Evolutionary conservation across 2,888 invertebrate species (phyloP).

Genomic region (Philopedon plagiatum): DNA sequence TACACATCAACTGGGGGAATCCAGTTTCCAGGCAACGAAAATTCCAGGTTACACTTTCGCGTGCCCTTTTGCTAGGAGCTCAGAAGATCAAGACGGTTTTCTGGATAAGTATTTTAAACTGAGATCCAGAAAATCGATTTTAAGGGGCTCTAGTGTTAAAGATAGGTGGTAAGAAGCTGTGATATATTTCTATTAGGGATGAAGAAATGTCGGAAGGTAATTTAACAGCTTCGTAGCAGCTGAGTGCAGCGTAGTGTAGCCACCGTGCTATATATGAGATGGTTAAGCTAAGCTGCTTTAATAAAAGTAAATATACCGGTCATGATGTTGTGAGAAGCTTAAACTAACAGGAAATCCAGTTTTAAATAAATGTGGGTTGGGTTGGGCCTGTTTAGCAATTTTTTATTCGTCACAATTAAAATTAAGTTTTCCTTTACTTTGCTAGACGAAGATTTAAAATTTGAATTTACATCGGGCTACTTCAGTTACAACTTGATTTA

Average conservation of each 20-base stretch:
- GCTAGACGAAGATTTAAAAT: too few species aligned
- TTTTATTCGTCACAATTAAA: too few species aligned
- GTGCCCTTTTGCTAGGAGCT: slow-evolving; percentile 16
- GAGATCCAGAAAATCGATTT: background rate
- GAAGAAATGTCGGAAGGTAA: background rate
- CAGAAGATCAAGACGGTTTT: background rate
- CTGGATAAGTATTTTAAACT: background rate
- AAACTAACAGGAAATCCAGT: too few species aligned
- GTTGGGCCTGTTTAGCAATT: too few species aligned
- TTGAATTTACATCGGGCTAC: too few species aligned
- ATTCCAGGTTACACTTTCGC: slow-evolving; percentile 24
- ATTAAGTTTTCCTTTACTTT: too few species aligned
- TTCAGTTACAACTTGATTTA: too few species aligned
- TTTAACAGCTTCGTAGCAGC: too few species aligned
- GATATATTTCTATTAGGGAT: slow-evolving; percentile 6
- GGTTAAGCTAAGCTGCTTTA: background rate
- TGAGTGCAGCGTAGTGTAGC: background rate
- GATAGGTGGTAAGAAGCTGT: slow-evolving; percentile 17
- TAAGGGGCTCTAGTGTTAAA: slow-evolving; percentile 6
- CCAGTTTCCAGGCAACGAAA: slow-evolving; percentile 19
- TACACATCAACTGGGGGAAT: slow-evolving; percentile 3
- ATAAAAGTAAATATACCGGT: too few species aligned
- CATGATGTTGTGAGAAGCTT: too few species aligned
- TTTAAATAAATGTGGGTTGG: too few species aligned
- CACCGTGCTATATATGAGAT: background rate